Evolutionary conservation across 2,113 vertebrate species (phyloP), one percentile per base, ranked within the genome.

Genomic region (Fregata magnificens): DNA sequence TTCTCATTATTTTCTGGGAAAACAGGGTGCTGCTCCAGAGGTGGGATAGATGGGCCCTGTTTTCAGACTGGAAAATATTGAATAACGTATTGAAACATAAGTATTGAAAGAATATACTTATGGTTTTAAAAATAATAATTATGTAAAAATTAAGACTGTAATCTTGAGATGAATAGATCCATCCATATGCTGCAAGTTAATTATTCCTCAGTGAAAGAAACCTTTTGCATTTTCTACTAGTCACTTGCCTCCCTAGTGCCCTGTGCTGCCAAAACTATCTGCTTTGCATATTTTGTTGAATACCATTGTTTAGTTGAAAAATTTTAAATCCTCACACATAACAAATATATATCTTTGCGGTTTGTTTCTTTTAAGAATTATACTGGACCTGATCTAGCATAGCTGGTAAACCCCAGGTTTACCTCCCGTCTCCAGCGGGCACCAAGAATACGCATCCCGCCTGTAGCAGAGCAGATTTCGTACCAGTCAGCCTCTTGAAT

Each of bases 401-500:
- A 61, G 58, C 45, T 62, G 49, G 15, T 69, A 79, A 80, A 77
- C 15, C 49, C 34, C 20, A 4, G 72, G 34, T 26, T 82, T 77
- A n/a, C 38, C 63, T 94, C 53, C 88, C 1, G 5, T 59, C 91
- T 73, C 87, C 49, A 44, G 70, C 4, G 6, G 87, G 63, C 84
- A 81, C 91, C 24, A 13, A 4, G 70, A 73, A 45, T n/a, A 83
- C 29, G 6, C 0, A 0, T 55, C 88, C 71, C 0, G 12, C 53
- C 81, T 16, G 5, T 82, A 71, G 81, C 71, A 67, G 73, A 34
- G 76, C 95, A 93, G 94, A 76, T 82, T 95, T 77, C 1, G 38
- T 91, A 77, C 82, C 87, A 91, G 70, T 42, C 86, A 92, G 84
- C 67, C 52, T 93, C 96, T 21, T 95, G 91, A 95, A 88, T 80